Evolutionary conservation across 1,140 invertebrate species (phyloP).

Genomic region (Agraylea sexmaculata): DNA sequence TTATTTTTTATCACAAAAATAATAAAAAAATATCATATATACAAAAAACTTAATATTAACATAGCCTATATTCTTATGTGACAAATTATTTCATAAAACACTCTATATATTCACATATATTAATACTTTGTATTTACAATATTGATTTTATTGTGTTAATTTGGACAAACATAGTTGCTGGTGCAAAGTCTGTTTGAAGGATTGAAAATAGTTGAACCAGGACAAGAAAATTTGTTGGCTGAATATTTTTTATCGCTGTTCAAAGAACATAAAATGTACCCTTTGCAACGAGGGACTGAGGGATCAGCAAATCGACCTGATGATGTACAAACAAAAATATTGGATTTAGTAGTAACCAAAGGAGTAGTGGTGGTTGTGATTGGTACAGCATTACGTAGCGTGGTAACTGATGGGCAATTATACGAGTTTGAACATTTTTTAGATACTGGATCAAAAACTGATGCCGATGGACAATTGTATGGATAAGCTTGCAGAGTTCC

Average conservation of each 20-base stretch:
- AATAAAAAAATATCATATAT: not conserved
- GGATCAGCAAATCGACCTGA: conserved; percentile 2
- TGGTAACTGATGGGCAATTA: not conserved
- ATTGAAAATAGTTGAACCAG: not conserved
- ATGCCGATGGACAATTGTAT: conserved; percentile 1
- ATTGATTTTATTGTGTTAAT: too few species aligned
- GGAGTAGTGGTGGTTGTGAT: not conserved
- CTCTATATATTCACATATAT: too few species aligned
- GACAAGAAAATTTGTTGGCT: not conserved
- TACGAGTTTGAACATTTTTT: conserved; percentile 1
- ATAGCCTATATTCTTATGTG: not conserved
- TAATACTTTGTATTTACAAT: too few species aligned
- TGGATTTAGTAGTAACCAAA: not conserved
- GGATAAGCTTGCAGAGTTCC: not conserved
- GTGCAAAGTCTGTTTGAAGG: not conserved
- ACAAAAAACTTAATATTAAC: not conserved
- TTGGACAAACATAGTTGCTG: not conserved
- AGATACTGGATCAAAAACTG: conserved; percentile 1
- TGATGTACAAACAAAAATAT: not conserved
- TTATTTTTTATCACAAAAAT: not conserved
- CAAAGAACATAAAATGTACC: conserved; percentile 10
- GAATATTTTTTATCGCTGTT: not conserved
- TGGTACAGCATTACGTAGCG: not conserved
- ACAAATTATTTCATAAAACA: not conserved
- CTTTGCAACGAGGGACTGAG: conserved; percentile 8